A percentile compares a stretch with the other conserved stretches of the same genome.
Conservation (phyloP, 2,113 vertebrate species). For the Otolemur garnettii region DNA sequence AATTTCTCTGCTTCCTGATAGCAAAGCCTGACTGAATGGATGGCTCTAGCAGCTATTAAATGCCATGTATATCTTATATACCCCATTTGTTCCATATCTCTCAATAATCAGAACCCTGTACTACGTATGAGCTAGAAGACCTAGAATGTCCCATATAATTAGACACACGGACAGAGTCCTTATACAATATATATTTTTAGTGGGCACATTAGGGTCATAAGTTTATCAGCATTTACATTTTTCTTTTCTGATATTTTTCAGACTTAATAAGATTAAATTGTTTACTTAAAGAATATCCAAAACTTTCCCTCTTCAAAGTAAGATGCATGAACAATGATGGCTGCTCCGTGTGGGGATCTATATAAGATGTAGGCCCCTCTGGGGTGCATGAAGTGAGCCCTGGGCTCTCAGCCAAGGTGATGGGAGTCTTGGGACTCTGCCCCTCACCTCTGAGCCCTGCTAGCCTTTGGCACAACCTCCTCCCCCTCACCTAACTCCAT, state of each 20-base stretch:
- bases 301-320: background rate
- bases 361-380: background rate
- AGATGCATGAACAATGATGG: background rate
- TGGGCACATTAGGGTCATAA: background rate
- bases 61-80: background rate
- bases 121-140: slow-evolving; percentile 12
- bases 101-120: background rate
- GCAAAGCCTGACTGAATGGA: background rate
- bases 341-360: background rate
- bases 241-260: slow-evolving; percentile 27
- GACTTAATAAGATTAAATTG: background rate
- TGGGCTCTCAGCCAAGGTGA: background rate
- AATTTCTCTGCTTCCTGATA: slow-evolving; percentile 1
- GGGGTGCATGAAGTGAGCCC: background rate
- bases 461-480: background rate
- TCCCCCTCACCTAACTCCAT: background rate
- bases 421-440: background rate
- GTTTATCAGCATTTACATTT: background rate
- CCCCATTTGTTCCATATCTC: background rate
- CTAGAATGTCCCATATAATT: background rate
- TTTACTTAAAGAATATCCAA: slow-evolving; percentile 17
- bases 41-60: no score
- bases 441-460: background rate
- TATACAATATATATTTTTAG: background rate
- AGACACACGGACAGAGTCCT: background rate